Conservation (phyloP, 1,140 invertebrate species). For the Limonius californicus region DNA sequence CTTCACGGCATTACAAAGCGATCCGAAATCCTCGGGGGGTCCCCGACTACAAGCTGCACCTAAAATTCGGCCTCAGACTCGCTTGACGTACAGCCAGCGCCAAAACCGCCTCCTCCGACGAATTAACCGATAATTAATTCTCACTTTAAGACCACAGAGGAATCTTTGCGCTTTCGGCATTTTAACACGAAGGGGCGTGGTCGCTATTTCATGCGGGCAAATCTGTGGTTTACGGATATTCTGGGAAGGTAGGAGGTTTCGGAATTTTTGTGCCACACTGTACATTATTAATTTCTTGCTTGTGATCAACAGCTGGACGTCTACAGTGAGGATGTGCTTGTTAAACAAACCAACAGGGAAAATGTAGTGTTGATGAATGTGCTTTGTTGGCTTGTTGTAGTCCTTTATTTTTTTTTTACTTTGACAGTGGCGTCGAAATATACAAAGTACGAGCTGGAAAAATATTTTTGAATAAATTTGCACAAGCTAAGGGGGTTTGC, state of each 20-base stretch:
- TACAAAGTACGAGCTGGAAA: too few relatives aligned
- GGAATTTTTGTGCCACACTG: not conserved
- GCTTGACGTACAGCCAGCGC: not conserved
- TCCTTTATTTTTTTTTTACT: too few relatives aligned
- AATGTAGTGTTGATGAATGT: too few relatives aligned
- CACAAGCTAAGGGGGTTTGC: too few relatives aligned
- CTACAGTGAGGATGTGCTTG: too few relatives aligned
- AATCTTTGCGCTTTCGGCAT: not conserved
- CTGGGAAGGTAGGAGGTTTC: not conserved
- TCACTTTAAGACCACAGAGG: not conserved
- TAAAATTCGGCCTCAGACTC: not conserved
- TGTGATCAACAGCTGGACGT: not conserved
- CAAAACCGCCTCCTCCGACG: not conserved
- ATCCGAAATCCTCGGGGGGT: slow-evolving; percentile 3
- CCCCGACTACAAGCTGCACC: slow-evolving; percentile 3
- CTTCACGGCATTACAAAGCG: not conserved
- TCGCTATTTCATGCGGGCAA: too few relatives aligned
- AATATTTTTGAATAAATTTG: too few relatives aligned
- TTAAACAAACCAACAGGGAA: too few relatives aligned
- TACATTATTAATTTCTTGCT: not conserved
- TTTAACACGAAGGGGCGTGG: not conserved
- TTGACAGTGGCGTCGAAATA: too few relatives aligned
- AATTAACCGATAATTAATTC: not conserved
- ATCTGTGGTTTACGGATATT: too few relatives aligned
- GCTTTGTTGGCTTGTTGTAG: too few relatives aligned